Evolutionary conservation across 2,888 invertebrate species (phyloP), one percentile per base, ranked within the genome.

Genomic region (Epinotia bilunana): DNA sequence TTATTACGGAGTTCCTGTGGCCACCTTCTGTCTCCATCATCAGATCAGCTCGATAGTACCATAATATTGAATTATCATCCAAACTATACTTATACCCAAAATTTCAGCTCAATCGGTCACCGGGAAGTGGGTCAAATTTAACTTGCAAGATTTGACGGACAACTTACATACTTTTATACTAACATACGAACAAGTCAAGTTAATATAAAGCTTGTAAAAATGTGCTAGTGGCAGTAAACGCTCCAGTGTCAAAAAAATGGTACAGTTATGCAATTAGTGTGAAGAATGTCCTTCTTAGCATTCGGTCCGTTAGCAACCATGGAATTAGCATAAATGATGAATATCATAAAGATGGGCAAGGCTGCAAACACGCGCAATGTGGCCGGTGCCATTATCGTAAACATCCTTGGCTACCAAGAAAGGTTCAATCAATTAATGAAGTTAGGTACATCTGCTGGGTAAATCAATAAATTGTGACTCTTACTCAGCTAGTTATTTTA

Each of bases 181-280:
- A n/a, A n/a, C n/a, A n/a, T n/a, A n/a, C n/a, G n/a, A n/a, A n/a
- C n/a, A n/a, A n/a, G n/a, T n/a, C n/a, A n/a, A n/a, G n/a, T n/a
- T n/a, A n/a, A n/a, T n/a, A n/a, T n/a, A n/a, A n/a, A n/a, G n/a
- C n/a, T n/a, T n/a, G n/a, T n/a, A n/a, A n/a, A n/a, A n/a, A 58
- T 23, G 60, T 57, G 69, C 55, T 61, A 28, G 58, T 28, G 60
- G 53, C 69, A 69, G 46, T 60, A 64, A 23, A 70, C 33, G 28
- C 77, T 64, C 78, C 74, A 77, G 76, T 78, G 79, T 77, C 64
- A 73, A 80, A 82, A 28, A 79, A 78, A 84, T 82, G 80, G 82
- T 85, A 87, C 87, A 85, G 87, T 89, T 90, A 90, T 83, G 85
- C 84, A 90, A 88, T 89, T 88, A 86, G 80, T 81, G 78, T 80